A percentile compares a stretch with the other conserved stretches of the same genome.
phyloP scores from a whole-genome alignment of 2,113 vertebrate species.

The Microtus pennsylvanicus region DNA sequence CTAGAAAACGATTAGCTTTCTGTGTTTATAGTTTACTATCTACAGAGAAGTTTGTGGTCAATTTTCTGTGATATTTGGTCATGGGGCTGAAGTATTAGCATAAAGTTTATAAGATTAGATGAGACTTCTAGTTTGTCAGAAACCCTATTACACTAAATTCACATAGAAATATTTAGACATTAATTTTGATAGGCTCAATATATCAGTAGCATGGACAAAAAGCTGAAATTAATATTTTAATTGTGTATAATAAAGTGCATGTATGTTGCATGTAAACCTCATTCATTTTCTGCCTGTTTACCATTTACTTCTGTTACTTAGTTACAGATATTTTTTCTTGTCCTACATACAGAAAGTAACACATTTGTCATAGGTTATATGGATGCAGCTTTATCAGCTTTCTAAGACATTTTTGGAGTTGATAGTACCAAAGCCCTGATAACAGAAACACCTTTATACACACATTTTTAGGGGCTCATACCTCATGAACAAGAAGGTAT shows the following conservation, averaged over 20 bases:
- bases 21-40: neutral
- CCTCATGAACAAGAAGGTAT: neutral
- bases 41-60: neutral
- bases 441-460: neutral
- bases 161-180: neutral
- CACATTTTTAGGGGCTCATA: neutral
- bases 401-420: neutral
- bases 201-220: neutral
- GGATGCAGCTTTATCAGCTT: neutral
- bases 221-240: slow-evolving; percentile 36
- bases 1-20: slow-evolving; percentile 1
- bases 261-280: neutral
- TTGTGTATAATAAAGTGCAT: neutral
- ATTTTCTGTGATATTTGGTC: neutral
- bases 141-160: slow-evolving; percentile 8
- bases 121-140: neutral
- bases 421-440: neutral
- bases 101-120: slow-evolving; percentile 26
- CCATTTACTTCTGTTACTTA: neutral
- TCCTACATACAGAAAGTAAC: neutral
- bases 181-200: neutral
- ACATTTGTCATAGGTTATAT: neutral
- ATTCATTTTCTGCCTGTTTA: neutral
- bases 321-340: neutral
- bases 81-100: neutral